Evolutionary conservation across 2,888 invertebrate species (phyloP).

Genomic region (Amphipyra tragopoginis): DNA sequence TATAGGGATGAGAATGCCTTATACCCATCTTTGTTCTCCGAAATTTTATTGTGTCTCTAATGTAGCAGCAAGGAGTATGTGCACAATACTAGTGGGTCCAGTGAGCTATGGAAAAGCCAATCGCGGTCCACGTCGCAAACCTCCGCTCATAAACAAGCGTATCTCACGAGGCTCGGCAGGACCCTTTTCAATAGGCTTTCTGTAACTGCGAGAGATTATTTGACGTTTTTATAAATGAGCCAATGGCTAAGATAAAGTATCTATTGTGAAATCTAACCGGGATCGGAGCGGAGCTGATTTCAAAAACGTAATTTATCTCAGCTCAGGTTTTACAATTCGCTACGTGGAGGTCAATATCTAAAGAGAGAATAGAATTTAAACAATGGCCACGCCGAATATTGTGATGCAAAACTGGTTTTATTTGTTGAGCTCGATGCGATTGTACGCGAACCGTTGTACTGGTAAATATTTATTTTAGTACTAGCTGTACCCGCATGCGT

Average conservation of each 20-base stretch:
- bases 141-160: constrained; percentile 56
- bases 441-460: constrained; percentile 20
- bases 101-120: constrained; percentile 43
- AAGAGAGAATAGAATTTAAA: constrained; percentile 39
- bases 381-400: constrained; percentile 43
- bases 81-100: constrained; percentile 46
- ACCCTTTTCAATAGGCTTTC: constrained; percentile 66
- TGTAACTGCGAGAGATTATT: constrained; percentile 62
- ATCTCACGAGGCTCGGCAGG: constrained; percentile 38
- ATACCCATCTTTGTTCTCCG: constrained; percentile 49
- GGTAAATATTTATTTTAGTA: constrained; percentile 41
- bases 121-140: constrained; percentile 25
- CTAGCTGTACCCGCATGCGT: no score
- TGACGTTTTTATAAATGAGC: constrained; percentile 69
- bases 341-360: constrained; percentile 36
- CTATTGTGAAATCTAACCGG: constrained; percentile 56
- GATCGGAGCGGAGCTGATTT: constrained; percentile 42
- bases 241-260: constrained; percentile 61
- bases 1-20: constrained; percentile 44
- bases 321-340: constrained; percentile 45
- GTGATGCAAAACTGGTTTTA: constrained; percentile 44
- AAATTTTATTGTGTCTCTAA: constrained; percentile 45
- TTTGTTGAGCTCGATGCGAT: constrained; percentile 41
- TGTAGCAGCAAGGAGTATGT: constrained; percentile 23
- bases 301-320: constrained; percentile 52